Evolutionary conservation across 1,140 invertebrate species (phyloP).

Genomic region (Bombus pyrosoma): DNA sequence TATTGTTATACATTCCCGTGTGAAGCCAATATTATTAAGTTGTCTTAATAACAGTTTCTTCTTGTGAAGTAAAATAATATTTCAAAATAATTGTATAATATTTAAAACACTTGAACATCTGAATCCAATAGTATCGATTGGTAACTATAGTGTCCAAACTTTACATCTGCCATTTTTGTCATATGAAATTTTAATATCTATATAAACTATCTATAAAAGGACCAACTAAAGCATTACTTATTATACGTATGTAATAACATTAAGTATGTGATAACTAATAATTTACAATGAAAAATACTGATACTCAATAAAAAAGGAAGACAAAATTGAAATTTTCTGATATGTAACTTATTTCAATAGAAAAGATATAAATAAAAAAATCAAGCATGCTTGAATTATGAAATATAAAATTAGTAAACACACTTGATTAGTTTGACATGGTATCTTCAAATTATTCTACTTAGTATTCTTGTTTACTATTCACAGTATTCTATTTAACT

Average conservation of each 20-base stretch:
- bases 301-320: not conserved
- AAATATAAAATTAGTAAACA: not conserved
- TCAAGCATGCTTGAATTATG: not conserved
- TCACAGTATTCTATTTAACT: not conserved
- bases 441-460: not conserved
- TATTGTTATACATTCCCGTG: conserved; percentile 33
- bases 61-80: conserved; percentile 21
- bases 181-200: conserved; percentile 12
- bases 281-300: not conserved
- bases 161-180: conserved; percentile 24
- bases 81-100: not conserved
- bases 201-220: conserved; percentile 41
- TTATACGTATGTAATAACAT: not conserved
- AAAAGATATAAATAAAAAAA: not conserved
- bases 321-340: not conserved
- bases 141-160: conserved; percentile 3
- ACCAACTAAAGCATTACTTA: conserved; percentile 48
- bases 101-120: conserved; percentile 37
- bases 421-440: not conserved
- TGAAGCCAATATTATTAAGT: conserved; percentile 33
- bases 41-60: conserved; percentile 1
- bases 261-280: conserved; percentile 24
- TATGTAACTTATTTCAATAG: not conserved
- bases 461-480: not conserved
- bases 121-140: conserved; percentile 29